Evolutionary conservation across 2,888 invertebrate species (phyloP).

Genomic region (Athalia circularis): DNA sequence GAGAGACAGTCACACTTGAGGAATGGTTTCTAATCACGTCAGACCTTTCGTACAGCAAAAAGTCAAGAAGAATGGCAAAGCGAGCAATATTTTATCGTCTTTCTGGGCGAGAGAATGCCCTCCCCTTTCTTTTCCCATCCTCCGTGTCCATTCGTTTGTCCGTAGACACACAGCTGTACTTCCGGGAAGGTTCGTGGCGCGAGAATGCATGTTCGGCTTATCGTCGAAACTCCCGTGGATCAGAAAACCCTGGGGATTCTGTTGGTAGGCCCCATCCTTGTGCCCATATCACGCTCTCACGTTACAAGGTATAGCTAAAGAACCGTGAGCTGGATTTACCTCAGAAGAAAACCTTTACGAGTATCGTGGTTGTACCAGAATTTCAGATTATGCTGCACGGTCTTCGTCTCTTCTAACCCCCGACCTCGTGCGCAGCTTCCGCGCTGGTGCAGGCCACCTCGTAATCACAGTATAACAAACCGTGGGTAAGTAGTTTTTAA

Average conservation of each 20-base stretch:
- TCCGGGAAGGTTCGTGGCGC: slow-evolving; percentile 27
- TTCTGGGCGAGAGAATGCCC: neutral
- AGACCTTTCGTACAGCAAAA: slow-evolving; percentile 28
- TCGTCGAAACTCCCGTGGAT: slow-evolving; percentile 32
- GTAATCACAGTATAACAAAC: neutral
- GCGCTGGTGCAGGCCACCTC: neutral
- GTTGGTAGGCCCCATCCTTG: slow-evolving; percentile 5
- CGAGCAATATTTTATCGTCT: slow-evolving; percentile 27
- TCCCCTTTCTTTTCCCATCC: slow-evolving; percentile 5
- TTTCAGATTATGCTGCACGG: slow-evolving; percentile 4
- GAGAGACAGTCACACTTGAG: slow-evolving; percentile 35
- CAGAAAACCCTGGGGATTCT: slow-evolving; percentile 22
- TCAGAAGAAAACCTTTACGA: slow-evolving; percentile 10
- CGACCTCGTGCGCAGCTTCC: neutral
- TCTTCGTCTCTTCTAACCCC: too few relatives aligned
- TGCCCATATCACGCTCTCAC: slow-evolving; percentile 14
- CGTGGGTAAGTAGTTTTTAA: neutral
- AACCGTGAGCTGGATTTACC: slow-evolving; percentile 25
- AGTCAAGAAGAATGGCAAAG: slow-evolving; percentile 13
- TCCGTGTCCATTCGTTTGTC: neutral
- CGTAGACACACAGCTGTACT: neutral
- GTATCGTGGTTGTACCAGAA: slow-evolving; percentile 7
- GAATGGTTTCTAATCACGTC: slow-evolving; percentile 39
- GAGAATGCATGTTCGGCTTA: slow-evolving; percentile 39
- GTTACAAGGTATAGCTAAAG: slow-evolving; percentile 10